Percentiles rank a stretch among this genome's conserved stretches.
Evolutionary conservation across 2,797 vertebrate species (phyloP).

Genomic region (Glossophaga mutica): DNA sequence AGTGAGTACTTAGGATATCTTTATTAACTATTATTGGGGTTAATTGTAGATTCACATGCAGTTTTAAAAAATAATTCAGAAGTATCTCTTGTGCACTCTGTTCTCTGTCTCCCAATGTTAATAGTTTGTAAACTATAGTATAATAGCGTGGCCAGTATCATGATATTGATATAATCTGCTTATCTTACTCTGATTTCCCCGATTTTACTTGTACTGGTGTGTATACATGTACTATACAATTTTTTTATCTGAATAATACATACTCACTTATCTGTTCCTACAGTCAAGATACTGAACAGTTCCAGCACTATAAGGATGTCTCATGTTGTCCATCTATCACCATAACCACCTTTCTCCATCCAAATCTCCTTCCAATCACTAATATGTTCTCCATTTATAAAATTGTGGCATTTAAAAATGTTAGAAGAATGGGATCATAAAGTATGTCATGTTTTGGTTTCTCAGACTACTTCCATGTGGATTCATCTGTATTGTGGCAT

Average conservation of each 20-base stretch:
- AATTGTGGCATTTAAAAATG: neutral
- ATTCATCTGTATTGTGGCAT: neutral
- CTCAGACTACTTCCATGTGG: neutral
- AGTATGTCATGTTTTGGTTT: neutral
- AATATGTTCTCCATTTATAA: neutral
- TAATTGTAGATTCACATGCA: neutral
- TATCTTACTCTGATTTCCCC: neutral
- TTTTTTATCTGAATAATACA: neutral
- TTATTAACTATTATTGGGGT: neutral
- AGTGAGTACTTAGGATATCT: neutral
- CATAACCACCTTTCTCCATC: neutral
- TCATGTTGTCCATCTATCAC: neutral
- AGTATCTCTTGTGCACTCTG: neutral
- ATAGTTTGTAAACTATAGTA: neutral
- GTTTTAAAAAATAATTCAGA: neutral
- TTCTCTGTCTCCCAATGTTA: neutral
- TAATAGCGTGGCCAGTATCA: neutral
- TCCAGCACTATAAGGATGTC: neutral
- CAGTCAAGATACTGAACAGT: neutral
- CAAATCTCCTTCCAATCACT: neutral
- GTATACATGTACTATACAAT: neutral
- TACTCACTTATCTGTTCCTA: neutral
- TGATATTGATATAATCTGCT: neutral
- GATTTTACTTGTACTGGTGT: neutral
- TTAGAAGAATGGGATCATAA: neutral